A percentile compares a stretch with the other conserved stretches of the same genome.
These are phyloP conservation scores for Phylloscopus trochiloides DNA, from an alignment of 2,113 vertebrate species.

Conservation along the genomic window DNA sequence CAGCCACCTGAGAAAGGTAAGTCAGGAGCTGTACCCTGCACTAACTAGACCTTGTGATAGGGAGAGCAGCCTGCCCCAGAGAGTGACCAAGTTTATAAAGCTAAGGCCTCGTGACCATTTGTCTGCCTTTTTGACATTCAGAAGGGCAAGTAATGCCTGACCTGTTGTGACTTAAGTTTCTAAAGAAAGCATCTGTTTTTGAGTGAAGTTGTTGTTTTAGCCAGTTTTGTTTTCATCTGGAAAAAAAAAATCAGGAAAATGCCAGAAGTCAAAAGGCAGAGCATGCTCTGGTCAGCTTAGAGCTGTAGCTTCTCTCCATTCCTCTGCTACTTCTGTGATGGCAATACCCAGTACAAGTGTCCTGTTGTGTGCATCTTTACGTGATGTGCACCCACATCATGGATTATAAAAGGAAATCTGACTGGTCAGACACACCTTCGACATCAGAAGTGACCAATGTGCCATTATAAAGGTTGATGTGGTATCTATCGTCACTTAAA, in stretches of 20 bases:
- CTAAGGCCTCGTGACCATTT: background rate
- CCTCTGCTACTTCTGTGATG: background rate
- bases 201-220: background rate
- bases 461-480: background rate
- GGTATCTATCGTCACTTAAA: background rate
- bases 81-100: background rate
- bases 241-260: background rate
- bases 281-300: background rate
- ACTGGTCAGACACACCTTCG: background rate
- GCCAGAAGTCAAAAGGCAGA: background rate
- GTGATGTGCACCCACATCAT: background rate
- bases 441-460: background rate
- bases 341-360: background rate
- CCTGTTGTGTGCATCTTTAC: background rate
- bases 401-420: background rate
- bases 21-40: background rate
- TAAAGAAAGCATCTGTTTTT: background rate
- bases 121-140: background rate
- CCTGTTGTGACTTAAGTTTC: background rate
- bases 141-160: background rate
- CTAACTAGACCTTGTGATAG: background rate
- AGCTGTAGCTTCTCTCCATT: background rate
- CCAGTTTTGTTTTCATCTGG: background rate
- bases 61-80: background rate
- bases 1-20: background rate